phyloP scores from a whole-genome alignment of 2,888 invertebrate genomes.

The Kryphioiulus occultus region DNA sequence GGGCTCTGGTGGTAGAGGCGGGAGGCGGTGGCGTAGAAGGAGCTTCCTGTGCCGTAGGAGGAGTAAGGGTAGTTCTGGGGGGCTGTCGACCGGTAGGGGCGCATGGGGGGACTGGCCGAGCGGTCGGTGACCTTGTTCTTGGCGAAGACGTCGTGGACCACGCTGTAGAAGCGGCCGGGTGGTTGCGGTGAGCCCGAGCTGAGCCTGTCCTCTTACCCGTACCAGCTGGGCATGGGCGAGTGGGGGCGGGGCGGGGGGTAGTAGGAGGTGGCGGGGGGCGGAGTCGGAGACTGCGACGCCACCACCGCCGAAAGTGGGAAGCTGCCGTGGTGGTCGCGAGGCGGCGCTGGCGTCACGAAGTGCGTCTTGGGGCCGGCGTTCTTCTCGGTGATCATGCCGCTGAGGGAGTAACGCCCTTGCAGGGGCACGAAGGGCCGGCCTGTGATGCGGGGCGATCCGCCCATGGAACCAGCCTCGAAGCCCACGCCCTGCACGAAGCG shows the following conservation, averaged over 20 bases:
- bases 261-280: background rate
- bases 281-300: background rate
- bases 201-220: slow-evolving; percentile 44
- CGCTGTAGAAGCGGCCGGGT: slow-evolving; percentile 22
- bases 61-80: background rate
- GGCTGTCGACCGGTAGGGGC: slow-evolving; percentile 44
- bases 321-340: slow-evolving; percentile 27
- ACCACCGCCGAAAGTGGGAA: background rate
- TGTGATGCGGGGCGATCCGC: slow-evolving; percentile 43
- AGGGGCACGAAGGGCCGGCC: slow-evolving; percentile 47
- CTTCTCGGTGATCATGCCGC: slow-evolving; percentile 48
- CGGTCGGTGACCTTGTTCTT: slow-evolving; percentile 46
- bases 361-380: background rate
- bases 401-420: slow-evolving; percentile 48
- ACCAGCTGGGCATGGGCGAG: slow-evolving; percentile 49
- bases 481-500: slow-evolving; percentile 50
- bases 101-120: slow-evolving; percentile 46
- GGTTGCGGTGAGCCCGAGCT: slow-evolving; percentile 18
- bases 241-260: background rate
- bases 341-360: background rate
- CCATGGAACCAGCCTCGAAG: slow-evolving; percentile 50
- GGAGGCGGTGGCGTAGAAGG: slow-evolving; percentile 48
- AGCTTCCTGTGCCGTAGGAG: slow-evolving; percentile 38
- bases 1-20: slow-evolving; percentile 49
- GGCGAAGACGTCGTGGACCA: slow-evolving; percentile 48